Evolutionary conservation across 2,113 vertebrate genomes (phyloP), one percentile per base, ranked within the genome.

Genomic region (Anguilla japonica): DNA sequence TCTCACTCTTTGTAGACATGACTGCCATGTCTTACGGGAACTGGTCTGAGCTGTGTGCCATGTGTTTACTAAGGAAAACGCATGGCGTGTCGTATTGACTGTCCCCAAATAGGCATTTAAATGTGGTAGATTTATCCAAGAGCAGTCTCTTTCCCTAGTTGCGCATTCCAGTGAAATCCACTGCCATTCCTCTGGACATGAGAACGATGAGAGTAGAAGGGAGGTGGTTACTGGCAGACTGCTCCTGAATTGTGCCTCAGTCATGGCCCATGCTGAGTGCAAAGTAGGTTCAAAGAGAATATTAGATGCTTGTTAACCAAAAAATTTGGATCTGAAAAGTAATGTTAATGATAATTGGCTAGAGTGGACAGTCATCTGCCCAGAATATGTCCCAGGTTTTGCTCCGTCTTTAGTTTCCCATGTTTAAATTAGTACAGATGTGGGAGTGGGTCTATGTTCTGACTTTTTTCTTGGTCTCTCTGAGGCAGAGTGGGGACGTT

Each of bases 141-240:
- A 9, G 71, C 26, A 34, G 26, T 26, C 5, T 26, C 5, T 75
- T 75, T 75, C n/a, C 71, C 71, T 34, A 6, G 20, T 75, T 75
- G 11, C 34, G 71, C n/a, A 34, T 75, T 75, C 9, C n/a, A 34
- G 26, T 75, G 71, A 75, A 75, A 13, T 75, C 71, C 71, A 75
- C 26, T 9, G 8, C 7, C 39, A 71, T 89, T 86, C 88, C 88
- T 82, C 84, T 79, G 89, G 91, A 89, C 88, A 63, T 18, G 89
- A 91, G 78, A 85, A 41, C 79, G 56, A 83, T 82, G 89, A 83
- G 88, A 89, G 89, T 87, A 91, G 91, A 89, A 83, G 34, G 89
- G 89, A 91, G 71, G 46, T 87, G 85, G 84, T 89, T 89, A 89
- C 90, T 91, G 86, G 85, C 87, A 67, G 83, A 87, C 90, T 90